A percentile compares a stretch with the other conserved stretches of the same genome.
Conservation (phyloP, 2,888 invertebrate genomes). For the Caenorhabditis imperialis region DNA sequence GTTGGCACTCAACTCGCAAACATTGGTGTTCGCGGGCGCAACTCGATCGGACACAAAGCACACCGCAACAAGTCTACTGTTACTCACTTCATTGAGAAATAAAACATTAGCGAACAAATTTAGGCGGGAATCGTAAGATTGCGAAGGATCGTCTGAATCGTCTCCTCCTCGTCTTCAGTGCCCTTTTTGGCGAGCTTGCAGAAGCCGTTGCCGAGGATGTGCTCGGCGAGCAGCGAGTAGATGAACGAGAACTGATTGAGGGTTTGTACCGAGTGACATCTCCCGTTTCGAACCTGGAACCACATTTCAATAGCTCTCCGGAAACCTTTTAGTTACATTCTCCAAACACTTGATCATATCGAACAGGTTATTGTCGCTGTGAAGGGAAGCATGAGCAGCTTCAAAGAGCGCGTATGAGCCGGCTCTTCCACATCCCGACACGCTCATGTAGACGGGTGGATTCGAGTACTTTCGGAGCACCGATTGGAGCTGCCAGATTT, state of each 20-base stretch:
- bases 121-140: background rate
- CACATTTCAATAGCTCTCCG: background rate
- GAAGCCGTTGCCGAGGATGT: constrained; percentile 48
- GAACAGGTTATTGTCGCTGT: constrained; percentile 6
- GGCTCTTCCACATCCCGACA: constrained; percentile 66
- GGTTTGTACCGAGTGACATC: constrained; percentile 59
- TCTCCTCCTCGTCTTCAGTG: constrained; percentile 19
- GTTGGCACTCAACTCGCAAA: no score
- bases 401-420: constrained; percentile 64
- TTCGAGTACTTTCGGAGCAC: constrained; percentile 52
- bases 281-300: constrained; percentile 45
- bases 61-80: no score
- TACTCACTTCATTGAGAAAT: no score
- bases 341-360: constrained; percentile 42
- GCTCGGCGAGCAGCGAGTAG: constrained; percentile 47
- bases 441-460: constrained; percentile 61
- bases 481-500: constrained; percentile 53
- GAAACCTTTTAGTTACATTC: constrained; percentile 19
- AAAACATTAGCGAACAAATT: no score
- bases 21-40: no score
- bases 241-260: constrained; percentile 49
- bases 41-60: no score
- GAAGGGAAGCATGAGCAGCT: constrained; percentile 19
- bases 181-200: constrained; percentile 9
- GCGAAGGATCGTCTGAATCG: constrained; percentile 10